Base-by-base conservation (phyloP, 37 sponge, comb jelly and placozoan species). In the Oopsacas minuta region DNA sequence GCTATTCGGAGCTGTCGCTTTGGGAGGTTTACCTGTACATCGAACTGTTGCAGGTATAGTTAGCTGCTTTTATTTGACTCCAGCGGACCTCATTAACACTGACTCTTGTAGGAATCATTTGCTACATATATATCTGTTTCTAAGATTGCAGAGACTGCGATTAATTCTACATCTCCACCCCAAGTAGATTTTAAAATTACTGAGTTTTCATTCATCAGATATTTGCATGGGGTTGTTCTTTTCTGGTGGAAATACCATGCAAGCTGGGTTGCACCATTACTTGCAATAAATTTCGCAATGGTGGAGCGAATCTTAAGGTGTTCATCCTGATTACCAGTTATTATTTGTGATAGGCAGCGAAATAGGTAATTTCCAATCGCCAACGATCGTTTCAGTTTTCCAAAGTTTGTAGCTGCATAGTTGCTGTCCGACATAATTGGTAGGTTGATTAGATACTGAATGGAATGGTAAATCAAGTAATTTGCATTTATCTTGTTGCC, bases 191-290 rank as follows among this genome's bases (percentile, higher is more conserved):
- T 34, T 7, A 10, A 3, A 61, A 61, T 32, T 61, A 61, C 75
- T 32, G 30, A n/a, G 28, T 61, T 61, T n/a, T 61, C 75, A n/a
- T 61, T 61, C 75, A 61, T 61, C 5, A 61, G 7, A 12, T 61
- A 61, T 61, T 61, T n/a, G 75, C 75, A 61, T 12, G 75, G 75
- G 5, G 75, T 61, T 10, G 75, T 61, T n/a, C 1, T 61, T 34
- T 61, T 61, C 28, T 61, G 75, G 75, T n/a, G 75, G 22, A 61
- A 61, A 12, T 61, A 61, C 75, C 75, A 61, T 61, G 75, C 75
- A 20, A 61, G 75, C 22, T 61, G 75, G 30, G 32, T 61, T 61
- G 75, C 28, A 61, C 75, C 75, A 7, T 61, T 61, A 12, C 75
- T 61, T 3, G 75, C 75, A 12, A 61, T 61, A 34, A 61, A 61